These are phyloP conservation scores for Elachura formosa DNA, from an alignment of 2,113 vertebrate genomes.

Conservation along the genomic window DNA sequence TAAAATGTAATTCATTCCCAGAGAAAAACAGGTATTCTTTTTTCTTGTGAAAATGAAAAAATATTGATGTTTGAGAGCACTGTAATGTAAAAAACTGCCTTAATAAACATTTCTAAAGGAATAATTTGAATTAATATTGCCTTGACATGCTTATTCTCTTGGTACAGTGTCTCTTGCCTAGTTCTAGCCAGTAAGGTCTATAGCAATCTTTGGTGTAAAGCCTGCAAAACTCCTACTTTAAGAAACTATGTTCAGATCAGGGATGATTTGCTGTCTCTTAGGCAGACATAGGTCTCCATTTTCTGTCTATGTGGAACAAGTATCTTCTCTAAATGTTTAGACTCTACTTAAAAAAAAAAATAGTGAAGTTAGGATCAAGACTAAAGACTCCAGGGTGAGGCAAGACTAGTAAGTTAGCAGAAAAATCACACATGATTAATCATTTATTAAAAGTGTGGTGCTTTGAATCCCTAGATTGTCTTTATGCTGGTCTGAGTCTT, in stretches of 20 bases:
- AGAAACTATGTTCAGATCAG: not conserved
- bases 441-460: not conserved
- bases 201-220: not conserved
- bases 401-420: not conserved
- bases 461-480: not conserved
- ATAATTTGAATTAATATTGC: not conserved
- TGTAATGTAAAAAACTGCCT: not conserved
- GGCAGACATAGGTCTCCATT: not conserved
- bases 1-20: not conserved
- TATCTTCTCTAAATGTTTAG: not conserved
- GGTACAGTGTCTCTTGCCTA: not conserved
- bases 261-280: not conserved
- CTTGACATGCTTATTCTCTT: not conserved
- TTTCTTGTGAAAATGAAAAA: not conserved
- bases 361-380: not conserved
- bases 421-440: not conserved
- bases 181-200: not conserved
- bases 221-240: not conserved
- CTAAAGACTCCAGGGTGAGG: not conserved
- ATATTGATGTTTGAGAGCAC: not conserved
- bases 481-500: not conserved
- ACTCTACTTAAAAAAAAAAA: not conserved
- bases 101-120: not conserved
- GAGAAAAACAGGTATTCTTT: not conserved
- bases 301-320: not conserved